phyloP scores from a whole-genome alignment of 2,113 vertebrate species.

The Syngnathus scovelli region DNA sequence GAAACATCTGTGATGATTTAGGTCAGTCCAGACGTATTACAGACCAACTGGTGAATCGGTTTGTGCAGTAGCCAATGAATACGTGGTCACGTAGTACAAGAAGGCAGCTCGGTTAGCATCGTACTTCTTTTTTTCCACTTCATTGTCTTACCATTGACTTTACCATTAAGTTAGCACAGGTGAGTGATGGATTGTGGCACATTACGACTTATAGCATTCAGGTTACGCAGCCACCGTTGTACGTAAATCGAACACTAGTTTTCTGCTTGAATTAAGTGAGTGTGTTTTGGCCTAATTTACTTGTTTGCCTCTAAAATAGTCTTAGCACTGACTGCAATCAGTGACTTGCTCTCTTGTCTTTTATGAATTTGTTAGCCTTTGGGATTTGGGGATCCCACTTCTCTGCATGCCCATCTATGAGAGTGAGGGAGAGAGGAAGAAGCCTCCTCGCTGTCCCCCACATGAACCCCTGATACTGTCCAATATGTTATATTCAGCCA shows the following conservation, averaged over 20 bases:
- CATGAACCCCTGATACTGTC: slow-evolving; percentile 57
- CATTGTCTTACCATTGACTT: not conserved
- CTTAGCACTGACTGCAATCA: not conserved
- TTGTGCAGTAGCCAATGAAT: too few relatives aligned
- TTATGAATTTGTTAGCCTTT: slow-evolving; percentile 15
- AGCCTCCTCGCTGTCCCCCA: slow-evolving; percentile 56
- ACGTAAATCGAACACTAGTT: not conserved
- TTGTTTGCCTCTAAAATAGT: not conserved
- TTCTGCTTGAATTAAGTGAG: too few relatives aligned
- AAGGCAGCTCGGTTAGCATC: too few relatives aligned
- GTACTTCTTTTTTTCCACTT: not conserved
- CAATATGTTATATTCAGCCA: slow-evolving; percentile 58
- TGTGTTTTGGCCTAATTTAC: too few relatives aligned
- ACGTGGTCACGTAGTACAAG: too few relatives aligned
- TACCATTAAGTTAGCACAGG: not conserved
- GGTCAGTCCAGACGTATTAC: not conserved
- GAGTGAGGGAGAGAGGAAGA: slow-evolving; percentile 23
- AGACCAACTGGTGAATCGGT: too few relatives aligned
- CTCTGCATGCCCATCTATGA: slow-evolving; percentile 2
- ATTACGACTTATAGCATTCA: not conserved
- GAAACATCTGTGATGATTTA: not conserved
- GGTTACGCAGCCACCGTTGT: too few relatives aligned
- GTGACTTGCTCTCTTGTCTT: slow-evolving; percentile 5
- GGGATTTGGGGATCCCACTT: slow-evolving; percentile 17
- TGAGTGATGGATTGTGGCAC: not conserved